phyloP scores from a whole-genome alignment of 2,888 invertebrate species.

The Agrotis ipsilon region DNA sequence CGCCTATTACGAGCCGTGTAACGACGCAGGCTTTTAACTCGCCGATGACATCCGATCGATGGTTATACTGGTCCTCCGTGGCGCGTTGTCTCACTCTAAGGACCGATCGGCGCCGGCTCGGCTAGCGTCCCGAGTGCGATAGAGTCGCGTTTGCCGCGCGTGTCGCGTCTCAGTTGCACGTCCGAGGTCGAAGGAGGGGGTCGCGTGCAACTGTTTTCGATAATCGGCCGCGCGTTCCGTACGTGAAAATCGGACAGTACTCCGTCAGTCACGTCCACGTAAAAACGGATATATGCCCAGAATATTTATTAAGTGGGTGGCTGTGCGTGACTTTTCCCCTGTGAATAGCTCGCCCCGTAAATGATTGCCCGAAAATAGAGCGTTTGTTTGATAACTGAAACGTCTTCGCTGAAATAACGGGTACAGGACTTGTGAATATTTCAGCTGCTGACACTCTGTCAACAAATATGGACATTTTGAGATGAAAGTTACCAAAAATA shows the following conservation, averaged over 20 bases:
- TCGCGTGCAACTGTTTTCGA: conserved; percentile 91
- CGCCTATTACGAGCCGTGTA: conserved; percentile 91
- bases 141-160: conserved; percentile 90
- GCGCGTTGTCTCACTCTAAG: conserved; percentile 79
- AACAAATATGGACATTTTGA: conserved; percentile 62
- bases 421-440: conserved; percentile 66
- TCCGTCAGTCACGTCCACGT: conserved; percentile 90
- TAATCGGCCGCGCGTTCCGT: conserved; percentile 91
- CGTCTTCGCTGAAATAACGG: conserved; percentile 72
- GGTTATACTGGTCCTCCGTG: conserved; percentile 74
- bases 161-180: conserved; percentile 90
- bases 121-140: conserved; percentile 85
- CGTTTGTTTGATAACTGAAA: conserved; percentile 87
- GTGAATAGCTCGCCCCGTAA: conserved; percentile 88
- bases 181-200: conserved; percentile 89
- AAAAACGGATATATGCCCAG: conserved; percentile 92
- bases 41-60: conserved; percentile 87
- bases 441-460: conserved; percentile 54
- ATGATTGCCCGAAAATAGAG: conserved; percentile 87
- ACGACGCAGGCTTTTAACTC: conserved; percentile 91
- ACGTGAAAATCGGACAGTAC: conserved; percentile 91
- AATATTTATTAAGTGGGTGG: conserved; percentile 92
- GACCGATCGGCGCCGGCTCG: conserved; percentile 78
- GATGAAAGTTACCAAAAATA: conserved; percentile 52
- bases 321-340: conserved; percentile 91